These are phyloP conservation scores for Nicator chloris DNA, from an alignment of 2,113 vertebrate genomes.

Conservation along the genomic window DNA sequence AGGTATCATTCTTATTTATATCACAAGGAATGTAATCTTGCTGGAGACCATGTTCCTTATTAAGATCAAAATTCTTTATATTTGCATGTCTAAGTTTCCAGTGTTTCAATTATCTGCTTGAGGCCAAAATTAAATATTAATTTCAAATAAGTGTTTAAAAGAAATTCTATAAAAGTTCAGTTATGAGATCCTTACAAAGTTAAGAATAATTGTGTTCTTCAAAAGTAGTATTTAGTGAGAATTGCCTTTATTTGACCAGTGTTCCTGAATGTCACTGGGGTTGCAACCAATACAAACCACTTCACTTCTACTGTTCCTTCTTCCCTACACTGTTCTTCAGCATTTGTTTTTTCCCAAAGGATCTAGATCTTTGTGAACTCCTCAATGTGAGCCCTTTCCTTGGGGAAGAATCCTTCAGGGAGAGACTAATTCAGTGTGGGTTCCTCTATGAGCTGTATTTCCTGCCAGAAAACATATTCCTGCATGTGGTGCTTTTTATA, in stretches of 20 bases:
- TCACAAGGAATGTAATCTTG: neutral
- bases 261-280: neutral
- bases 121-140: neutral
- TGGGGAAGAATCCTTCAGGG: neutral
- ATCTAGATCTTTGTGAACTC: neutral
- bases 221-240: neutral
- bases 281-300: neutral
- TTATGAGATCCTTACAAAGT: neutral
- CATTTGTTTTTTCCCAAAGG: rapidly evolving
- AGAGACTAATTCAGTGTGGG: neutral
- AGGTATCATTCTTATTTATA: neutral
- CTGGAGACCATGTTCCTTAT: neutral
- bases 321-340: neutral
- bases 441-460: rapidly evolving
- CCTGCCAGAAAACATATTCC: neutral
- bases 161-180: neutral
- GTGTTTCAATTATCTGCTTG: neutral
- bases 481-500: rapidly evolving
- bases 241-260: neutral
- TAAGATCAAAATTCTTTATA: neutral
- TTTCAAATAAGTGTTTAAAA: neutral
- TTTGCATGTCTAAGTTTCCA: neutral
- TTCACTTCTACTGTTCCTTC: neutral
- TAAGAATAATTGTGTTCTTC: neutral
- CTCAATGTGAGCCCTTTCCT: neutral